These are phyloP conservation scores for Neuroterus valhalla DNA, from an alignment of 1,140 invertebrate species.

Conservation along the genomic window DNA sequence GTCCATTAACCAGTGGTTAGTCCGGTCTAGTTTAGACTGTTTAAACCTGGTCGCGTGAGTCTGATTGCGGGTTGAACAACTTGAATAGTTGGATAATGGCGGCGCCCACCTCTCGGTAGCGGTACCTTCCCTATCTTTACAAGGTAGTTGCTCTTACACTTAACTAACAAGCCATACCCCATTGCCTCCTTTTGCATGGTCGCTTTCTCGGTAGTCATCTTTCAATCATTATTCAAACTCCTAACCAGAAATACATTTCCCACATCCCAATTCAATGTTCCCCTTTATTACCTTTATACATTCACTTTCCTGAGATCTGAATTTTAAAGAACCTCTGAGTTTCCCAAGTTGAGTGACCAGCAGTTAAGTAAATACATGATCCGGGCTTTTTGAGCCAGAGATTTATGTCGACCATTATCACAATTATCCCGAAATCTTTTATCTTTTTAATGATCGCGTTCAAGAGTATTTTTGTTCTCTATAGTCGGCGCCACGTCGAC, in stretches of 20 bases:
- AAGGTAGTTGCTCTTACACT: conserved; percentile 44
- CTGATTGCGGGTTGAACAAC: conserved; percentile 57
- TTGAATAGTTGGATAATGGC: conserved; percentile 53
- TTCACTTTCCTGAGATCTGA: background rate
- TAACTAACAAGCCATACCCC: conserved; percentile 46
- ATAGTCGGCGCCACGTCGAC: conserved; percentile 40
- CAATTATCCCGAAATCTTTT: conserved; percentile 9
- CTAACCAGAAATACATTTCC: background rate
- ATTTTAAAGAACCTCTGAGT: background rate
- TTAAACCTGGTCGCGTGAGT: conserved; percentile 55
- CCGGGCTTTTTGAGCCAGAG: background rate
- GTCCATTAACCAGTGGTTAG: conserved; percentile 52
- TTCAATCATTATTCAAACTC: conserved; percentile 36
- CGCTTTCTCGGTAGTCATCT: conserved; percentile 32
- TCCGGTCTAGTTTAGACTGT: conserved; percentile 55
- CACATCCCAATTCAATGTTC: background rate
- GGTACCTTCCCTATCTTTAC: conserved; percentile 53
- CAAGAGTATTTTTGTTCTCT: background rate
- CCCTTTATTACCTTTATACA: too few relatives aligned
- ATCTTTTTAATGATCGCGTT: background rate
- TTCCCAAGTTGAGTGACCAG: background rate
- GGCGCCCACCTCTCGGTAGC: conserved; percentile 42
- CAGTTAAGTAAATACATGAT: background rate
- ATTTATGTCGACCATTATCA: background rate
- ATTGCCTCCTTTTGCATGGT: conserved; percentile 28